Evolutionary conservation across 2,797 vertebrate species (phyloP), one percentile per base, ranked within the genome.

Genomic region (Rhabdophis nuchalis): DNA sequence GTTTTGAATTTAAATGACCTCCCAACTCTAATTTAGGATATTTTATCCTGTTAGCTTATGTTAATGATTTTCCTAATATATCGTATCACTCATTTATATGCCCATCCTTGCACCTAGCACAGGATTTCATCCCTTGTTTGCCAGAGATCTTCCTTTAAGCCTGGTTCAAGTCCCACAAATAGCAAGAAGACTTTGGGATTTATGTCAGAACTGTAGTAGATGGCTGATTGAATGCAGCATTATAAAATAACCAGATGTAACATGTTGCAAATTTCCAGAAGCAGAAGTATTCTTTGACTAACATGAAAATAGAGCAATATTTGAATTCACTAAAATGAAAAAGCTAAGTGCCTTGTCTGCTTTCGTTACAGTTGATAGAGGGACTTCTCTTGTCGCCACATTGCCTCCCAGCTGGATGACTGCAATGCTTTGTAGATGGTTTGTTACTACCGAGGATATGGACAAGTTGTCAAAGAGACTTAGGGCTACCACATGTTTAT

Each of bases 1-100:
- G 96, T 94, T 95, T 88, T 93, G 89, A 92, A 91, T 87, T 94
- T 56, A 68, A 94, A 89, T 85, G 85, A 68, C 60, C 27, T 61
- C n/a, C 53, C 88, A n/a, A 0, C 27, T 86, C 92, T 95, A 86
- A 77, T 94, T 92, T 87, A 41, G 72, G 89, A 86, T 94, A 85
- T 93, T 92, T 93, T 53, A 91, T 82, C 52, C 91, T 95, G 0
- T 61, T 87, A 89, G 41, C n/a, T 93, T 88, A 58, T 14, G 52
- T 36, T 41, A 94, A 87, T 89, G 1, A 1, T 64, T 93, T 90
- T 89, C 72, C 92, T 1, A 4, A 7, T 41, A 54, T 36, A 32
- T 52, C 16, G 29, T 20, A 20, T 14, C 50, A 20, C 29, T 25
- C 41, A 25, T 82, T 56, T 41, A 2, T 86, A 57, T 25, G n/a